Percentiles rank a stretch among this genome's conserved stretches.
phyloP scores from a whole-genome alignment of 1,140 invertebrate genomes.

The Drosophila teissieri region DNA sequence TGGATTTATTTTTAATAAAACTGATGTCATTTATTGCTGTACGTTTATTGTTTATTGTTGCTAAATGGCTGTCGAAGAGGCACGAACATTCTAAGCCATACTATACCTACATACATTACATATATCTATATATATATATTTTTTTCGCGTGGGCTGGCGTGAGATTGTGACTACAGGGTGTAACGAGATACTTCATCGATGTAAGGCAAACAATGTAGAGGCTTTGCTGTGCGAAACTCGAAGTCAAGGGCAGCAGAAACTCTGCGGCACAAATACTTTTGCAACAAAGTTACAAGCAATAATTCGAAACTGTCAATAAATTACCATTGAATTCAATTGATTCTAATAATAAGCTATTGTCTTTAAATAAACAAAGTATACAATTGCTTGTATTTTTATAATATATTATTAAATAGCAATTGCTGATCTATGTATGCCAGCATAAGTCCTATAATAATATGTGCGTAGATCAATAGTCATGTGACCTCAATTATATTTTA shows the following conservation, averaged over 20 bases:
- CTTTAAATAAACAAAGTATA: neutral
- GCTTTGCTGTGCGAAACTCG: conserved; percentile 1
- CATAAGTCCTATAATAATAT: too few species aligned
- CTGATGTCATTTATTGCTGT: conserved; percentile 70
- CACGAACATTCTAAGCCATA: conserved; percentile 10
- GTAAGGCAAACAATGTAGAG: conserved; percentile 24
- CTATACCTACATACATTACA: neutral
- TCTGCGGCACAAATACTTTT: conserved; percentile 3
- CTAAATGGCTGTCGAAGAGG: conserved; percentile 47
- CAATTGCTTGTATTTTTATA: neutral
- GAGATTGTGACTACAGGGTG: conserved; percentile 39
- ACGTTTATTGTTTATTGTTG: conserved; percentile 68
- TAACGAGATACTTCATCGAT: conserved; percentile 22
- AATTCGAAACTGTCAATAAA: conserved; percentile 12
- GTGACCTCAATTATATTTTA: neutral
- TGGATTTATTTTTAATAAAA: conserved; percentile 64
- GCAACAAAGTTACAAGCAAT: neutral
- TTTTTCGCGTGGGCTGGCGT: conserved; percentile 12
- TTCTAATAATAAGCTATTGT: conserved; percentile 11
- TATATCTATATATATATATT: neutral
- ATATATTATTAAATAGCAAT: neutral
- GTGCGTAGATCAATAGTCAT: too few species aligned
- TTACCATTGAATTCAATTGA: conserved; percentile 1
- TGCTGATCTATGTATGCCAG: too few species aligned
- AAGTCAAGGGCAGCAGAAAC: conserved; percentile 32